phyloP scores from a whole-genome alignment of 2,113 vertebrate species.

The Nycticebus coucang region DNA sequence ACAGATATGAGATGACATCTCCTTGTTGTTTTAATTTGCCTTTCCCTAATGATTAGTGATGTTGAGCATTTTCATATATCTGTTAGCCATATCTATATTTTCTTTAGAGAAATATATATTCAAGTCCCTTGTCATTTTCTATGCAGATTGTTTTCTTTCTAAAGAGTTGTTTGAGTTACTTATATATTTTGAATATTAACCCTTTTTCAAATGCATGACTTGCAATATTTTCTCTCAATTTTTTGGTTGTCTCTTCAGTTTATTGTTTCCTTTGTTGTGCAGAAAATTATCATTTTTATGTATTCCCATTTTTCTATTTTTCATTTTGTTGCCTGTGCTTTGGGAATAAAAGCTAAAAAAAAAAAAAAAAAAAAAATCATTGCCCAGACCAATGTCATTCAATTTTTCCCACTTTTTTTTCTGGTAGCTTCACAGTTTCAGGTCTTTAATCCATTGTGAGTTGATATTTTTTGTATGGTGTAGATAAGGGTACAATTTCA shows the following conservation, averaged over 20 bases:
- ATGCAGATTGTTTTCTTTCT: neutral
- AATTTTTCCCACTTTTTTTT: neutral
- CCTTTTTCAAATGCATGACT: neutral
- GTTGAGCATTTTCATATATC: neutral
- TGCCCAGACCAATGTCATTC: neutral
- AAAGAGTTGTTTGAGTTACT: neutral
- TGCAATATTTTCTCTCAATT: neutral
- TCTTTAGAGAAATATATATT: neutral
- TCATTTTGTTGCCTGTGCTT: neutral
- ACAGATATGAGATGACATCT: neutral
- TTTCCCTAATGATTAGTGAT: neutral
- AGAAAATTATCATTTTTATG: neutral
- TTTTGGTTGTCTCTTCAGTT: neutral
- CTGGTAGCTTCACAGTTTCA: neutral
- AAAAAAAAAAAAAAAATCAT: neutral
- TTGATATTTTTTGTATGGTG: too few species aligned
- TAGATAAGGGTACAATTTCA: too few species aligned
- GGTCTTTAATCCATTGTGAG: neutral
- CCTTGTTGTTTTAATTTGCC: neutral
- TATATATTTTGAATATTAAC: neutral
- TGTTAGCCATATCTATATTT: neutral
- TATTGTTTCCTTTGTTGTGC: neutral
- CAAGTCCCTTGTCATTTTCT: neutral
- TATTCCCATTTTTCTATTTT: neutral
- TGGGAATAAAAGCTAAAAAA: neutral